Evolutionary conservation across 1,140 invertebrate species (phyloP).

Genomic region (Lerema accius): DNA sequence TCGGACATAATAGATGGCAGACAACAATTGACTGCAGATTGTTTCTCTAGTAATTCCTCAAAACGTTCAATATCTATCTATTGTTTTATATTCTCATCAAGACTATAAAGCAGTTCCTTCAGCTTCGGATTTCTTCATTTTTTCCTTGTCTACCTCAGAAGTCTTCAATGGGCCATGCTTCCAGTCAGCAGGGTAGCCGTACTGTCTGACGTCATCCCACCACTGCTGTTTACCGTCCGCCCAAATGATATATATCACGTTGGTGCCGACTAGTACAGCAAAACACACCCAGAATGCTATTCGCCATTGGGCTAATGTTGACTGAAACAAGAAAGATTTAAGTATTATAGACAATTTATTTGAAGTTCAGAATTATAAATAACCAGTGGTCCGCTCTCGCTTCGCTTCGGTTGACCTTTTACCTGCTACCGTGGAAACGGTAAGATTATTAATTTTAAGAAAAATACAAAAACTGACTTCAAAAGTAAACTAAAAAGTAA

Average conservation of each 20-base stretch:
- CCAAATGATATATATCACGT: conserved; percentile 87
- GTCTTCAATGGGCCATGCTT: conserved; percentile 67
- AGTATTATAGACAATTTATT: too few species aligned
- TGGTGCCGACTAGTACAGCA: conserved; percentile 88
- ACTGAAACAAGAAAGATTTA: conserved; percentile 83
- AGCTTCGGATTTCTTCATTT: conserved; percentile 63
- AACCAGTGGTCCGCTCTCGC: too few species aligned
- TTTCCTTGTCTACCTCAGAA: conserved; percentile 61
- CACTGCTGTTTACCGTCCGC: conserved; percentile 88
- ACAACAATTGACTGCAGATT: too few species aligned
- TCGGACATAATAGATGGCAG: too few species aligned
- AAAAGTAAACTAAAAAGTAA: too few species aligned
- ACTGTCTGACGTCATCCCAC: conserved; percentile 85
- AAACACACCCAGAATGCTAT: conserved; percentile 92
- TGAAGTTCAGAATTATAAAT: neutral
- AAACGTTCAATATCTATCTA: too few species aligned
- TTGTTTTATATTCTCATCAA: neutral
- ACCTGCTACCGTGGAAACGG: too few species aligned
- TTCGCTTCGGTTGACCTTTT: too few species aligned
- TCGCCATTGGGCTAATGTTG: conserved; percentile 89
- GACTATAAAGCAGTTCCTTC: conserved; percentile 46
- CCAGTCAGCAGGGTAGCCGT: conserved; percentile 69
- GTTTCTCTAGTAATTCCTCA: too few species aligned
- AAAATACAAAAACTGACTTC: too few species aligned
- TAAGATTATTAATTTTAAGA: too few species aligned